Percentiles rank a stretch among this genome's conserved stretches.
Conservation (phyloP, 1,140 invertebrate species). For the Holotrichia oblita region DNA sequence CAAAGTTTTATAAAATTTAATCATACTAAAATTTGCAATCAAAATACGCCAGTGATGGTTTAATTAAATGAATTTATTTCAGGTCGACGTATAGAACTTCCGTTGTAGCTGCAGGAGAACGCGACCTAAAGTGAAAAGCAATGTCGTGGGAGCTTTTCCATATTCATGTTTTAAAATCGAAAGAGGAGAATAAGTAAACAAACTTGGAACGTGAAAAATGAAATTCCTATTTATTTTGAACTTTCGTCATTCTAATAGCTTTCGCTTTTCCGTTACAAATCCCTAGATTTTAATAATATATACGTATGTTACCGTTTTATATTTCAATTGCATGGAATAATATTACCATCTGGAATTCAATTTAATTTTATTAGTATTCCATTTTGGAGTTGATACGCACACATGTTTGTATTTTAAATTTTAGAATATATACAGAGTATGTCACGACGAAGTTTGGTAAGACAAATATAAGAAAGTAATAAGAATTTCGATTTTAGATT, state of each 20-base stretch:
- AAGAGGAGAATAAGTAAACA: background rate
- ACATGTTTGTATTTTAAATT: no score
- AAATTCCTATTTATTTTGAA: constrained; percentile 7
- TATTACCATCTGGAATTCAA: no score
- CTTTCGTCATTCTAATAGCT: background rate
- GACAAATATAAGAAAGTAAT: no score
- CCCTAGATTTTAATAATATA: background rate
- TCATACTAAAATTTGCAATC: no score
- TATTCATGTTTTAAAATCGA: constrained; percentile 8
- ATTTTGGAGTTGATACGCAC: no score
- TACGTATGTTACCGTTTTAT: no score
- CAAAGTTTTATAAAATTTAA: no score
- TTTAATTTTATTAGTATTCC: no score
- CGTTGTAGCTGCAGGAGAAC: background rate
- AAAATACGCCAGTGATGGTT: background rate
- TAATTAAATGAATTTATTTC: background rate
- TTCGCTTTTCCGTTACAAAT: background rate
- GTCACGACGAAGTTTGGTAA: no score
- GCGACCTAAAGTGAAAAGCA: constrained; percentile 13
- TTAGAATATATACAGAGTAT: no score
- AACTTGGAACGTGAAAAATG: background rate
- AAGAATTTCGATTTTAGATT: no score
- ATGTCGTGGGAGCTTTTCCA: background rate
- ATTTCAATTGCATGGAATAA: no score
- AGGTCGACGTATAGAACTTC: background rate